Percentiles rank a stretch among this genome's conserved stretches.
Evolutionary conservation across 2,888 invertebrate species (phyloP).

Genomic region (Eudasyphora cyanicolor): DNA sequence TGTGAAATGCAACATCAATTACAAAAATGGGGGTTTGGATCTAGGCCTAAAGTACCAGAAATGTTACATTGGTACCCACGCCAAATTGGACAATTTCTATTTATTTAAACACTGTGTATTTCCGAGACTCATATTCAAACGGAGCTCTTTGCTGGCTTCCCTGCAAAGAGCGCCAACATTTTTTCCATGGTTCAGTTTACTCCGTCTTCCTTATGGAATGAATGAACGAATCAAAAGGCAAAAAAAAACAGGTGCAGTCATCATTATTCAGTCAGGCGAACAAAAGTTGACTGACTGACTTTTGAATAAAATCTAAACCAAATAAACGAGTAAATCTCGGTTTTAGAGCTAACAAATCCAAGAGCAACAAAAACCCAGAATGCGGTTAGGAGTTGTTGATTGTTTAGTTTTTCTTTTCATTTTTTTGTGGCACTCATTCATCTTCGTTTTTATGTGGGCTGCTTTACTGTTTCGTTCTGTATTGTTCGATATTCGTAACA

Average conservation of each 20-base stretch:
- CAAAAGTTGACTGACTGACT: slow-evolving; percentile 27
- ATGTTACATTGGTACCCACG: no score
- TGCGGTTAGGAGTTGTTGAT: slow-evolving; percentile 50
- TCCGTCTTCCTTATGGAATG: slow-evolving; percentile 40
- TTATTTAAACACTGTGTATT: neutral
- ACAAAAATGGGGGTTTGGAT: no score
- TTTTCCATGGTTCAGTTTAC: neutral
- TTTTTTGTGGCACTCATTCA: slow-evolving; percentile 39
- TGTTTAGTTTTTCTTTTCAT: slow-evolving; percentile 52
- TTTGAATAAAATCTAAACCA: slow-evolving; percentile 38
- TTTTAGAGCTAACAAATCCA: slow-evolving; percentile 22
- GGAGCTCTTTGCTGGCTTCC: slow-evolving; percentile 4
- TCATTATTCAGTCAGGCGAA: slow-evolving; percentile 44
- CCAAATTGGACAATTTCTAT: no score
- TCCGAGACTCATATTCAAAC: neutral
- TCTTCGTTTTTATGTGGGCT: slow-evolving; percentile 51
- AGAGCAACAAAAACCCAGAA: slow-evolving; percentile 46
- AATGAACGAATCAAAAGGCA: neutral
- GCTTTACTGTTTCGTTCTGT: neutral
- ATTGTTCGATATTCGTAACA: neutral
- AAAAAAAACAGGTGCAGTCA: slow-evolving; percentile 62
- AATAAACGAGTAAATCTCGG: slow-evolving; percentile 30
- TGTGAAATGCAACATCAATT: no score
- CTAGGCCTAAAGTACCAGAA: no score
- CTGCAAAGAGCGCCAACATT: slow-evolving; percentile 20